phyloP scores from a whole-genome alignment of 2,888 invertebrate genomes.

The Leptarthrus brevirostris region DNA sequence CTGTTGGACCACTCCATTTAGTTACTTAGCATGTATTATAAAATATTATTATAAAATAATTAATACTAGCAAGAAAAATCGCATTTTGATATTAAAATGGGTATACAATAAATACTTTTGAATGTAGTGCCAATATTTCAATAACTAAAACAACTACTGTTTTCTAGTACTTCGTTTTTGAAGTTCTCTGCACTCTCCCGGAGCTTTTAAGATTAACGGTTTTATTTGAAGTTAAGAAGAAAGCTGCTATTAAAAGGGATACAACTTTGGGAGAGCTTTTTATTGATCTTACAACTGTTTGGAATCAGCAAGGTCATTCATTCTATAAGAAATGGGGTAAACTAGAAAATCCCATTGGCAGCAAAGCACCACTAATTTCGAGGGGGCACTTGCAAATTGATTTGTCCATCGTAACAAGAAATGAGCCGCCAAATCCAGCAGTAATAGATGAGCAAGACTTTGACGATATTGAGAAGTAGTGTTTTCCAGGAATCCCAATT shows the following conservation, averaged over 20 bases:
- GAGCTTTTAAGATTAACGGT: slow-evolving; percentile 72
- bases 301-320: slow-evolving; percentile 82
- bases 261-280: slow-evolving; percentile 72
- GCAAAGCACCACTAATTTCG: slow-evolving; percentile 67
- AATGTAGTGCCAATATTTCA: too few relatives aligned
- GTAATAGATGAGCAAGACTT: slow-evolving; percentile 69
- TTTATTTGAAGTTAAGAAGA: slow-evolving; percentile 72
- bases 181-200: slow-evolving; percentile 71
- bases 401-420: slow-evolving; percentile 78
- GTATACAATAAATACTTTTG: too few relatives aligned
- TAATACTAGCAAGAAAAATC: too few relatives aligned
- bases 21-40: too few relatives aligned
- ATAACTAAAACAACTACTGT: neutral
- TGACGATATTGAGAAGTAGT: slow-evolving; percentile 75
- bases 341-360: slow-evolving; percentile 74
- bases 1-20: too few relatives aligned
- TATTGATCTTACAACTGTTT: slow-evolving; percentile 77
- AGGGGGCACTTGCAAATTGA: slow-evolving; percentile 86
- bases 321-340: slow-evolving; percentile 90
- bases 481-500: neutral
- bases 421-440: slow-evolving; percentile 69
- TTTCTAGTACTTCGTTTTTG: slow-evolving; percentile 77
- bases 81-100: too few relatives aligned
- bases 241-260: slow-evolving; percentile 67
- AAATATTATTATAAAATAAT: too few relatives aligned